phyloP scores from a whole-genome alignment of 2,797 vertebrate genomes.

The Artibeus jamaicensis region DNA sequence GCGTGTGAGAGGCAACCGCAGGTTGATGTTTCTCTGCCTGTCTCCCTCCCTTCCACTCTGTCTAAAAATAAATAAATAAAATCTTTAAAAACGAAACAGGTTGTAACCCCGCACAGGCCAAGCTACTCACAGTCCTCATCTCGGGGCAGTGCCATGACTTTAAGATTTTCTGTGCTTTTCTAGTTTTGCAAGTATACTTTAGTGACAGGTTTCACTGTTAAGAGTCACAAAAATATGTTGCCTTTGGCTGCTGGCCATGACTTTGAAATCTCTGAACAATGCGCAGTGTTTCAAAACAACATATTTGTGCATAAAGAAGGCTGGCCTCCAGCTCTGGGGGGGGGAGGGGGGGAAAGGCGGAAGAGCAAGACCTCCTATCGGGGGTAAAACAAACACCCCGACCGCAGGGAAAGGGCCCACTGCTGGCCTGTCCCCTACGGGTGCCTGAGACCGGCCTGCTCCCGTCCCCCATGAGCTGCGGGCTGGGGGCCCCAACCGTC shows the following conservation, averaged over 20 bases:
- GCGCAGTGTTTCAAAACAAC: not conserved
- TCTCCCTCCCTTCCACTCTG: no score
- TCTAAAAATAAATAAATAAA: no score
- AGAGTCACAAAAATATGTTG: not conserved
- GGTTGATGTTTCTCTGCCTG: no score
- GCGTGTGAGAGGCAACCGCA: no score
- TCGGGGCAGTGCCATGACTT: fast-evolving
- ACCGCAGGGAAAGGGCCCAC: not conserved
- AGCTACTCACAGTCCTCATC: not conserved
- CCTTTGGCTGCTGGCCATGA: not conserved
- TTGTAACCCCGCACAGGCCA: no score
- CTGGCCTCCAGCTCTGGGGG: not conserved
- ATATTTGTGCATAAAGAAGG: not conserved
- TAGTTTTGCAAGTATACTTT: not conserved
- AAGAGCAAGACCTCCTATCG: not conserved
- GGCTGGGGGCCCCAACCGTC: not conserved
- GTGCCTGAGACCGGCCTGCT: not conserved
- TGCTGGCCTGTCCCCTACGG: fast-evolving
- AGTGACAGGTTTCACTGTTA: not conserved
- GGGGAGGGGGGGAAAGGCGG: not conserved
- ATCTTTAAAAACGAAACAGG: no score
- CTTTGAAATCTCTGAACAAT: constrained; percentile 33
- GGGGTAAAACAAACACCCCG: not conserved
- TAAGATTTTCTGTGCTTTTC: not conserved
- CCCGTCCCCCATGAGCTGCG: constrained; percentile 75